Conservation (phyloP, 1,140 invertebrate genomes). For the Diorhabda carinulata region DNA sequence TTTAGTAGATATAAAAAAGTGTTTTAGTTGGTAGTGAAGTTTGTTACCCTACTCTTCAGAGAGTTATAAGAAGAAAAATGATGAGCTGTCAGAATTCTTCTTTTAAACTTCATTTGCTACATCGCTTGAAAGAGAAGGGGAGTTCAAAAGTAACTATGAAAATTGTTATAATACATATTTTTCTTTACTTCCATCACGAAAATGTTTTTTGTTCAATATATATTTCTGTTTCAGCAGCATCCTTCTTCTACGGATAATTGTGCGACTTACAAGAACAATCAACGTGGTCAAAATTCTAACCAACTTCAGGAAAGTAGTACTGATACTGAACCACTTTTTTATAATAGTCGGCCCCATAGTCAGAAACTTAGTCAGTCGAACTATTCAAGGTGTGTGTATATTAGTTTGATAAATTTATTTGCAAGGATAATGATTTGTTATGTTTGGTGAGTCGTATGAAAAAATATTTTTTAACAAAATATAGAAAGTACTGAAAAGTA, state of each 20-base stretch:
- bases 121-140: too few relatives aligned
- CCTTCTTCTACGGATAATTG: slow-evolving; percentile 50
- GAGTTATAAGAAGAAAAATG: too few relatives aligned
- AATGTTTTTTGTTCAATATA: slow-evolving; percentile 9
- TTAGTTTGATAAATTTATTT: neutral
- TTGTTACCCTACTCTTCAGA: too few relatives aligned
- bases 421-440: neutral
- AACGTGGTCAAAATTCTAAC: slow-evolving; percentile 50
- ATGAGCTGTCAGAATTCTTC: too few relatives aligned
- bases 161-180: too few relatives aligned
- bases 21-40: too few relatives aligned
- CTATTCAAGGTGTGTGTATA: slow-evolving; percentile 43
- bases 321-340: slow-evolving; percentile 80
- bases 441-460: neutral
- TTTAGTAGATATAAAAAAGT: too few relatives aligned
- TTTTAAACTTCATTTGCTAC: too few relatives aligned
- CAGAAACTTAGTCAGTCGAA: slow-evolving; percentile 50
- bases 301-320: slow-evolving; percentile 53
- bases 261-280: slow-evolving; percentile 47
- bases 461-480: too few relatives aligned
- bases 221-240: slow-evolving; percentile 43
- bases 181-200: neutral
- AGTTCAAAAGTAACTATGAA: too few relatives aligned
- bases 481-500: too few relatives aligned
- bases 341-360: slow-evolving; percentile 81